Evolutionary conservation across 2,113 vertebrate genomes (phyloP), one percentile per base, ranked within the genome.

Genomic region (Globicephala melas): DNA sequence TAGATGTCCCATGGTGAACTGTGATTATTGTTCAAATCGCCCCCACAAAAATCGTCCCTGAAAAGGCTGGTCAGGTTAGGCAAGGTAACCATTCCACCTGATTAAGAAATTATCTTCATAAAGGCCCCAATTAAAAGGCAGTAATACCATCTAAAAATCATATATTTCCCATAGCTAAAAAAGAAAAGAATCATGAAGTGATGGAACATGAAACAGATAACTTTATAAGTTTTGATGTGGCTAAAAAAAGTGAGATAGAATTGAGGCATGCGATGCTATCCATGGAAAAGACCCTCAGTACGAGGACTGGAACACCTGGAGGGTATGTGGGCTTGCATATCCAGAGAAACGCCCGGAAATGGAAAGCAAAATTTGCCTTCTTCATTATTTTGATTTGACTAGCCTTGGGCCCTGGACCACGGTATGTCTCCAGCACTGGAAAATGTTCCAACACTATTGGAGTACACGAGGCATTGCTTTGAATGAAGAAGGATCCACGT

Each of bases 41-140:
- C 65, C 28, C 50, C 17, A 36, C 41, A 53, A 58, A 91, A 85
- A 11, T 38, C 20, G 0, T 92, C 47, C 25, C 44, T 53, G 25
- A 90, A 36, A 97, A 93, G 21, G 13, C 62, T 85, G 62, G 38
- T 84, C 47, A 62, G 50, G 5, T 74, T 89, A 81, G 31, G 31
- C 65, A 89, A 68, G 67, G 20, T 62, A 65, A 73, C 41, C 44
- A 96, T 28, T 83, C n/a, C 6, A 81, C 3, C 41, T 65, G 31
- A 5, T 68, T 89, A 94, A 92, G 65, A 73, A 95, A 90, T 50
- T 63, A 71, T 77, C 53, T 96, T 91, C 68, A 21, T 53, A 91
- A 90, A 15, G 31, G 6, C 2, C 33, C n/a, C 53, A 55, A 41
- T 70, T 62, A 85, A 84, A 85, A 92, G 3, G 5, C 33, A 68